phyloP scores from a whole-genome alignment of 2,888 invertebrate species.

The Tineola bisselliella region DNA sequence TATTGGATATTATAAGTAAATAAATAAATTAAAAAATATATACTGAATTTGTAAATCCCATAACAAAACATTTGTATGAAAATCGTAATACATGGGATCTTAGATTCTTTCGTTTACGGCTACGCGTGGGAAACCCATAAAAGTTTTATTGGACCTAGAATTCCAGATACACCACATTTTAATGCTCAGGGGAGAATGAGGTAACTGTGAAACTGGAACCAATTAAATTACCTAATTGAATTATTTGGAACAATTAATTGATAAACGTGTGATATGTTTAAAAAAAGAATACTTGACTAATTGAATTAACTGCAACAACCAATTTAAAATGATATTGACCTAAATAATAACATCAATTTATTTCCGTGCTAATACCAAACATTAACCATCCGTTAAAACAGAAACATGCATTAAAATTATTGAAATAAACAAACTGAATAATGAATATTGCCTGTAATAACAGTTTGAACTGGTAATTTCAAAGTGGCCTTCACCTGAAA shows the following conservation, averaged over 20 bases:
- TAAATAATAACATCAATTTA: neutral
- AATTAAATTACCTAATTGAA: too few relatives aligned
- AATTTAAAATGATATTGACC: neutral
- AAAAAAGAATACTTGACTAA: too few relatives aligned
- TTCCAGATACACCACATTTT: neutral
- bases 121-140: neutral
- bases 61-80: too few relatives aligned
- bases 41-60: too few relatives aligned
- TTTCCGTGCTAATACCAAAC: neutral
- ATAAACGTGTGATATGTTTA: too few relatives aligned
- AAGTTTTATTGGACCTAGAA: neutral
- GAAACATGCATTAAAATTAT: neutral
- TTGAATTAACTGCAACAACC: neutral
- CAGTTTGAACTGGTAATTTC: slow-evolving; percentile 7
- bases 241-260: too few relatives aligned
- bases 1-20: too few relatives aligned
- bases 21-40: too few relatives aligned
- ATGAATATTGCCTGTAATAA: neutral
- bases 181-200: too few relatives aligned
- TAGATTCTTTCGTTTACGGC: too few relatives aligned
- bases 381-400: neutral
- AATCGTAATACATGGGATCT: too few relatives aligned
- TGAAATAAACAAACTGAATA: neutral
- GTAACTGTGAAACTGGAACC: too few relatives aligned
- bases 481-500: slow-evolving; percentile 4